These are phyloP conservation scores for Sycophila texana DNA, from an alignment of 2,888 invertebrate genomes.

Conservation along the genomic window DNA sequence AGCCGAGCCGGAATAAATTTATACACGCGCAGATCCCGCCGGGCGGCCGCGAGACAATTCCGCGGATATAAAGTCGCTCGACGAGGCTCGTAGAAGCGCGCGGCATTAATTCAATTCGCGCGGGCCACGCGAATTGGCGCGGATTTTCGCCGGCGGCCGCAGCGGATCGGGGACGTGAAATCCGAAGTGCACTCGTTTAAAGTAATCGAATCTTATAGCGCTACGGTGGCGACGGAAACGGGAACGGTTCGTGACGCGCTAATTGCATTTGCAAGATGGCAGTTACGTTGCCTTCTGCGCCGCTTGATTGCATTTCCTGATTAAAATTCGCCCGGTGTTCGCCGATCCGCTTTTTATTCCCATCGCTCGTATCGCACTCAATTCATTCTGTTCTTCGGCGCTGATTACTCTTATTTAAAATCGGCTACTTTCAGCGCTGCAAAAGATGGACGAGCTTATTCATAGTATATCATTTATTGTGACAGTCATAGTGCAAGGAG, in stretches of 20 bases:
- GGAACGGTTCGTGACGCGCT: neutral
- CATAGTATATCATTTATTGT: too few species aligned
- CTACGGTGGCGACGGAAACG: too few species aligned
- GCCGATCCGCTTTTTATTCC: too few species aligned
- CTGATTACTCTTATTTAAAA: too few species aligned
- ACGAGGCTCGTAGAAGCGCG: neutral
- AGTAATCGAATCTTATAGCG: conserved; percentile 39
- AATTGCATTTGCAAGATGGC: conserved; percentile 37
- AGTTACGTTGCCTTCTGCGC: neutral
- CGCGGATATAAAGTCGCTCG: too few species aligned
- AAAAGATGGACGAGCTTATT: too few species aligned
- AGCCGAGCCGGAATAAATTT: conserved; percentile 43
- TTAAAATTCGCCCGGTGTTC: conserved; percentile 31
- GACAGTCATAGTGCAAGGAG: too few species aligned
- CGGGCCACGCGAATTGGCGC: neutral
- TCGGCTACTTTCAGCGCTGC: too few species aligned
- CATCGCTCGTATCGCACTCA: too few species aligned
- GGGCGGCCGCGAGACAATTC: neutral
- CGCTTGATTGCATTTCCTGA: conserved; percentile 34
- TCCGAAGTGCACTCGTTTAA: conserved; percentile 40
- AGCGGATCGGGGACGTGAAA: neutral
- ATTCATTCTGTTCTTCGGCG: too few species aligned
- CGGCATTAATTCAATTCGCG: neutral
- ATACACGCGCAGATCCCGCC: neutral
- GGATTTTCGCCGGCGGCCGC: neutral